Percentiles rank a stretch among this genome's conserved stretches.
phyloP scores from a whole-genome alignment of 2,797 vertebrate species.

The Trachurus trachurus region DNA sequence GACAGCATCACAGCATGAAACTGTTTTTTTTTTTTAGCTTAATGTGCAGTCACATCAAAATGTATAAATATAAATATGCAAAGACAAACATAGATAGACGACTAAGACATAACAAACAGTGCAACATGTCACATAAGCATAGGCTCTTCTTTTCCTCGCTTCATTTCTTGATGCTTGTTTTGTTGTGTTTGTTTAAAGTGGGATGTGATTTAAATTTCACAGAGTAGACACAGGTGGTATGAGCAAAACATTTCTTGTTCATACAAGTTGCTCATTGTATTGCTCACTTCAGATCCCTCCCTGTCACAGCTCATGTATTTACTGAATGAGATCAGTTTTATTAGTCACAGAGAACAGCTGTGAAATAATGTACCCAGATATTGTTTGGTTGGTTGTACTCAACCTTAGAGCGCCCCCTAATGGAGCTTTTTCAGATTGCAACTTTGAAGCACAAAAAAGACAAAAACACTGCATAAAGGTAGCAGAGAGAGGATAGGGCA shows the following conservation, averaged over 20 bases:
- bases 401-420: slow-evolving; percentile 56
- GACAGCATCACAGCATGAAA: no score
- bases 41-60: no score
- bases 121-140: neutral
- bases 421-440: slow-evolving; percentile 55
- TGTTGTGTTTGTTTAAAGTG: neutral
- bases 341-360: slow-evolving; percentile 68
- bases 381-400: slow-evolving; percentile 9
- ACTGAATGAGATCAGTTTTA: slow-evolving; percentile 55
- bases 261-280: slow-evolving; percentile 34
- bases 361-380: slow-evolving; percentile 36
- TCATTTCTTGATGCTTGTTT: slow-evolving; percentile 12
- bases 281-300: slow-evolving; percentile 39
- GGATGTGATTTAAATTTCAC: slow-evolving; percentile 21
- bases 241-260: slow-evolving; percentile 39
- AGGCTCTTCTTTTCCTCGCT: neutral
- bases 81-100: no score
- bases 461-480: neutral
- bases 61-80: no score
- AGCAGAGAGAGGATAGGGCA: neutral
- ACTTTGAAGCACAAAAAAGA: neutral
- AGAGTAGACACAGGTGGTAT: slow-evolving; percentile 21
- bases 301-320: slow-evolving; percentile 56
- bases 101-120: no score
- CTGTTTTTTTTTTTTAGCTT: no score